Base-by-base conservation (phyloP, 2,113 vertebrate species). In the Tapirus terrestris region DNA sequence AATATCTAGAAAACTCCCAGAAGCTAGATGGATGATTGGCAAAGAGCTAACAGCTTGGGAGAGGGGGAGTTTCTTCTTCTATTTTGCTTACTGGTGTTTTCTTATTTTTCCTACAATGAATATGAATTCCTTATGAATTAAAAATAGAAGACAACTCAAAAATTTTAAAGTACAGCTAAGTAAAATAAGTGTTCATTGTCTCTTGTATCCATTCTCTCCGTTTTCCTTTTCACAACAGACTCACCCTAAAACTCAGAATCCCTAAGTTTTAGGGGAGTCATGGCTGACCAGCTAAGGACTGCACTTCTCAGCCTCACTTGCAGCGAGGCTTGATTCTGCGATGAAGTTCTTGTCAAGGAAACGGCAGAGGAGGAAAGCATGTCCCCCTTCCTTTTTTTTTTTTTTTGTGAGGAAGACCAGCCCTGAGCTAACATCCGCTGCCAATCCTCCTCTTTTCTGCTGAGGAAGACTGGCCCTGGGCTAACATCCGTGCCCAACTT, bases 321-420 rank as follows among this genome's bases (percentile, higher is more conserved):
- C 39, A 77, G 89, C 18, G 9, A 45, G 67, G 53, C 6, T 8
- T 29, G 39, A 68, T 20, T 58, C 56, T 60, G 48, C 0, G 2
- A 51, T 1, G 0, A 18, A 20, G 60, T 9, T 18, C 58, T 11
- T 10, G 2, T 39, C 36, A 4, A 5, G 4, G 48, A 27, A 29
- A 39, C 0, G 12, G 33, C 29, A 65, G 68, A 79, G 60, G 43
- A 58, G 39, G 65, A 5, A 45, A 33, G 33, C 1, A 11, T 5
- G 58, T 63, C 60, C 58, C 82, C 39, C 39, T 39, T 39, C 39
- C 39, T 39, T 39, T 39, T 39, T 39, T 39, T 39, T 39, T 39
- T 39, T 39, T 39, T 39, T 39, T 39, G 39, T 39, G 39, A 39
- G 39, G 39, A 39, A 39, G 39, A 39, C 39, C 39, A 39, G 39